Conservation (phyloP, 2,888 invertebrate species). For the Calliopum simillimum region DNA sequence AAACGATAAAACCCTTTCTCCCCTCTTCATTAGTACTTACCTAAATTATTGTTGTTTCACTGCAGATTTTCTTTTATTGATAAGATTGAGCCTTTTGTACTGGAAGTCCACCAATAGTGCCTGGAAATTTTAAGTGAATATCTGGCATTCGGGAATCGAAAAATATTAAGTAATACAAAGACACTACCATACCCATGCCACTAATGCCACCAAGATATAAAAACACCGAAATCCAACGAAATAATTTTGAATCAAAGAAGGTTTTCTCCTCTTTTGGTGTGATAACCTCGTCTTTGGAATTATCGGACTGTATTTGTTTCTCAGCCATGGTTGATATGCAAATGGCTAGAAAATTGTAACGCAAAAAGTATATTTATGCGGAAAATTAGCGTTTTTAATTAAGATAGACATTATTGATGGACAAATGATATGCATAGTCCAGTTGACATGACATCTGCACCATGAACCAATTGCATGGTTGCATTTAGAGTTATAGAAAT, state of each 20-base stretch:
- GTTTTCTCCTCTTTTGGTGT: conserved; percentile 40
- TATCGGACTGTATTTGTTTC: not conserved
- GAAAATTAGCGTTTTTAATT: conserved; percentile 29
- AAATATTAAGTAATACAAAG: conserved; percentile 61
- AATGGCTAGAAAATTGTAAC: not conserved
- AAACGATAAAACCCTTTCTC: too few species aligned
- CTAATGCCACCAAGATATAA: conserved; percentile 63
- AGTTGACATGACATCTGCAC: too few species aligned
- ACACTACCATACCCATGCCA: conserved; percentile 60
- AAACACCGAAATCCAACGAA: conserved; percentile 59
- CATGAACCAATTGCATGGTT: too few species aligned
- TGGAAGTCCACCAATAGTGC: conserved; percentile 59
- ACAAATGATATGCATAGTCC: conserved; percentile 30
- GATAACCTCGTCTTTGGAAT: conserved; percentile 6
- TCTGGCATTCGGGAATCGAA: conserved; percentile 65
- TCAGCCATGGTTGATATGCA: not conserved
- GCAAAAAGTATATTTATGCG: not conserved
- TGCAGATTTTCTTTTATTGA: conserved; percentile 46
- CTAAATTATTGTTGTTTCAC: too few species aligned
- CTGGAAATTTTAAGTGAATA: conserved; percentile 61
- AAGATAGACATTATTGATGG: conserved; percentile 43
- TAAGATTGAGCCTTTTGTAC: conserved; percentile 59
- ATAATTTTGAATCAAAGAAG: conserved; percentile 59
- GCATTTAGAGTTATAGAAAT: too few species aligned
- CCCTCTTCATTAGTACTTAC: too few species aligned